Conservation (phyloP, 1,140 invertebrate species). For the Carposina sasakii region DNA sequence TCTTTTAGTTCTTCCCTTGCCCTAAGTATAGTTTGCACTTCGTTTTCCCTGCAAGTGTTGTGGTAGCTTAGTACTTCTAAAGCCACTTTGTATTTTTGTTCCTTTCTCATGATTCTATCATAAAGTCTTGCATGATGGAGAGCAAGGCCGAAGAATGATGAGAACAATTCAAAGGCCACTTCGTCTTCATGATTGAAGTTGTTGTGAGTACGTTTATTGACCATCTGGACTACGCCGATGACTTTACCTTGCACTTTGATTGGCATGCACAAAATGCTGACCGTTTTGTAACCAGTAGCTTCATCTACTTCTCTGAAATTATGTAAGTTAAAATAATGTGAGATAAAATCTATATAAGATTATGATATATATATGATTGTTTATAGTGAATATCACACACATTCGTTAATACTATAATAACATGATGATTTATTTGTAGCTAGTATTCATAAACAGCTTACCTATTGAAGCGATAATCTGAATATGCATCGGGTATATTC, state of each 20-base stretch:
- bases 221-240: constrained; percentile 92
- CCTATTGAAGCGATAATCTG: constrained; percentile 85
- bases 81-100: constrained; percentile 88
- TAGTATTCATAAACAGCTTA: no score
- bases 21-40: constrained; percentile 69
- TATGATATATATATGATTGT: no score
- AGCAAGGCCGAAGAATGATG: constrained; percentile 88
- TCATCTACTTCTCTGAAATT: constrained; percentile 78
- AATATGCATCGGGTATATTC: constrained; percentile 86
- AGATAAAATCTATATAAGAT: no score
- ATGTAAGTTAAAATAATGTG: no score
- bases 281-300: constrained; percentile 83
- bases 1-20: constrained; percentile 35
- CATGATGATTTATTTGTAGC: no score
- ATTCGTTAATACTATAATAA: no score
- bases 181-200: constrained; percentile 84
- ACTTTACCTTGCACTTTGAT: constrained; percentile 83
- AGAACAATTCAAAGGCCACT: constrained; percentile 87
- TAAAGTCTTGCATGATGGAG: constrained; percentile 90
- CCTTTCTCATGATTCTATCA: constrained; percentile 86
- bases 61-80: constrained; percentile 89
- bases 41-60: constrained; percentile 82
- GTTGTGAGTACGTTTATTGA: constrained; percentile 81
- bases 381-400: no score
- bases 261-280: constrained; percentile 89